Evolutionary conservation across 2,888 invertebrate species (phyloP), one percentile per base, ranked within the genome.

Genomic region (Vanessa cardui): DNA sequence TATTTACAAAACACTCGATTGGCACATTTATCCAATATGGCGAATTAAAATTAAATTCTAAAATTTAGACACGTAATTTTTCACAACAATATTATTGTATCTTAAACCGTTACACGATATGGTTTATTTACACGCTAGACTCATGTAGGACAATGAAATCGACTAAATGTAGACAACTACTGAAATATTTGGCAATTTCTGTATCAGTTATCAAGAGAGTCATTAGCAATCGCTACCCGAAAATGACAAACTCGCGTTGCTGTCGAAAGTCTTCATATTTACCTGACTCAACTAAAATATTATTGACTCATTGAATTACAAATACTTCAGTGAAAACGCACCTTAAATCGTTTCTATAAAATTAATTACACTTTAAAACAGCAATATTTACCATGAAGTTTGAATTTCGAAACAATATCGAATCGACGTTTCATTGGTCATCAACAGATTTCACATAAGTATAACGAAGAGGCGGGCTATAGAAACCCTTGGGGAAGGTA

Each of bases 121-220:
- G 73, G 69, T 71, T 70, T 76, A 75, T 75, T 68, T 74, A 75
- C 73, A 75, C 52, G 61, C 69, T 67, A 69, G 56, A 46, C 64
- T 56, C 18, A 68, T 59, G 39, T 39, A 58, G 54, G 21, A 46
- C 31, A 12, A 18, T 56, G 16, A 18, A 39, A 1, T 9, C 12
- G 12, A 12, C 1, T 39, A 9, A 39, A 39, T 39, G 7, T 39
- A 12, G 39, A 12, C 39, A 39, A 39, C 39, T 39, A 39, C 39
- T 39, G 39, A 39, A 39, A 39, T 39, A 39, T 9, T 39, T 39
- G 39, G 12, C 12, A 39, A 39, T 39, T 39, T 39, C 9, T 39
- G 39, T 39, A 12, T 12, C 4, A 39, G 9, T 12, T 39, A 2
- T 39, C 12, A 12, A 39, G 12, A 12, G 12, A 12, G 39, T 39